Base-by-base conservation (phyloP, 2,888 invertebrate species). In the Craniophora ligustri region DNA sequence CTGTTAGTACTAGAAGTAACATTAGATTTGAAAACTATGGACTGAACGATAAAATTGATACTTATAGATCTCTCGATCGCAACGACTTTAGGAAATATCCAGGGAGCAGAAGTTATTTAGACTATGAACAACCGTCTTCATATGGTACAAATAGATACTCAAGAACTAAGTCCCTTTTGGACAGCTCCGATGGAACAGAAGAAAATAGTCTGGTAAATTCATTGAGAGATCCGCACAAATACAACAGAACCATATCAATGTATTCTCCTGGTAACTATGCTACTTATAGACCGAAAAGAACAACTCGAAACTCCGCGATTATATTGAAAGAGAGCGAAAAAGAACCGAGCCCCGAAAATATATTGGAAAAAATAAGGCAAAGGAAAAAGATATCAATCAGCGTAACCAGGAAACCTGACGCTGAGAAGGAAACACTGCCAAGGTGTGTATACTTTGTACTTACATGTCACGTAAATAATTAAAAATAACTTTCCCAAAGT, bases 251-350 rank as follows among this genome's bases (percentile, higher is more conserved):
- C 5, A 79, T 92, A 66, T 94, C 94, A 26, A 86, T 93, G 84
- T 92, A 92, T 71, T 87, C 93, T 10, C 93, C 94, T 35, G 93
- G 93, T 46, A 93, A 82, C 72, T 94, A 94, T 74, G 93, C 93
- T 53, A 94, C 94, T 15, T 93, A 92, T 73, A 85, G 94, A 67
- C 94, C 94, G 28, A 92, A 91, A 69, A 85, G 89, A 75, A 92
- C 90, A 70, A 92, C 90, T 35, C 86, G 89, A 67, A 94, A 94
- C 73, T 89, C 94, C 16, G 94, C 94, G 14, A 93, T 94, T 36
- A 90, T 94, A 76, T 77, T 94, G 32, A 93, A 93, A 75, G 93
- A 93, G 67, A 90, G 91, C 70, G 92, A 91, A 79, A 93, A 91
- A 68, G 93, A 93, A 76, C 89, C 89, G 44, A 93, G 91, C 64